These are phyloP conservation scores for Drosophila subobscura DNA, from an alignment of 1,140 invertebrate genomes.

Conservation along the genomic window DNA sequence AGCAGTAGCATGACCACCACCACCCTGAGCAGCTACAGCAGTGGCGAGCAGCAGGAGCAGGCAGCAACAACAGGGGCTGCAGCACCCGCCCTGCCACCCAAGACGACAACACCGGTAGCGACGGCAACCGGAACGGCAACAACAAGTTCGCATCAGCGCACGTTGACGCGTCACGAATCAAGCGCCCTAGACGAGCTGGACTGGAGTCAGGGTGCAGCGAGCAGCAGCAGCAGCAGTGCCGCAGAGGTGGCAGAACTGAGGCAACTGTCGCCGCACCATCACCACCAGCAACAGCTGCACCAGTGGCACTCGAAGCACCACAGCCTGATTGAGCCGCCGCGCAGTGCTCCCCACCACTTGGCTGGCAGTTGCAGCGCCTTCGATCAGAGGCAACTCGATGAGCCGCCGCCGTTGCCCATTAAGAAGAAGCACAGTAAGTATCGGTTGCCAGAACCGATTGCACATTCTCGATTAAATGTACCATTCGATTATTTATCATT, in stretches of 20 bases:
- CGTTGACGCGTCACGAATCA: slow-evolving; percentile 89
- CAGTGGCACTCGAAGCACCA: slow-evolving; percentile 75
- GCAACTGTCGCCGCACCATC: slow-evolving; percentile 55
- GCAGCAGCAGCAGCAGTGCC: slow-evolving; percentile 29
- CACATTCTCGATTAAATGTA: slow-evolving; percentile 47
- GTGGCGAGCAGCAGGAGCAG: slow-evolving; percentile 50
- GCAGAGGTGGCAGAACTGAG: slow-evolving; percentile 64
- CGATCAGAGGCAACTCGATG: slow-evolving; percentile 84
- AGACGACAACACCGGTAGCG: slow-evolving; percentile 65
- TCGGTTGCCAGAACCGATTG: slow-evolving; percentile 73
- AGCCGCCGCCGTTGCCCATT: slow-evolving; percentile 93
- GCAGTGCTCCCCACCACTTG: slow-evolving; percentile 27
- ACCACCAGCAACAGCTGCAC: slow-evolving; percentile 49
- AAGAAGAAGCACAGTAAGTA: slow-evolving; percentile 96
- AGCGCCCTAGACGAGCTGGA: slow-evolving; percentile 85
- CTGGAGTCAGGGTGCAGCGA: slow-evolving; percentile 60
- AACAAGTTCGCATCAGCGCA: slow-evolving; percentile 3
- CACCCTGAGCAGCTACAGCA: slow-evolving; percentile 33
- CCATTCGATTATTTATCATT: slow-evolving; percentile 39
- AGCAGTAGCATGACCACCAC: slow-evolving; percentile 12
- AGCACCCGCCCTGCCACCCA: slow-evolving; percentile 88
- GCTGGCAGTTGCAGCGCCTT: slow-evolving; percentile 55
- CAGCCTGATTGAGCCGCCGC: slow-evolving; percentile 74
- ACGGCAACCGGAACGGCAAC: background rate
- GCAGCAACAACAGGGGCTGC: slow-evolving; percentile 30